Evolutionary conservation across 1,140 invertebrate species (phyloP).

Genomic region (Tenebrio molitor): DNA sequence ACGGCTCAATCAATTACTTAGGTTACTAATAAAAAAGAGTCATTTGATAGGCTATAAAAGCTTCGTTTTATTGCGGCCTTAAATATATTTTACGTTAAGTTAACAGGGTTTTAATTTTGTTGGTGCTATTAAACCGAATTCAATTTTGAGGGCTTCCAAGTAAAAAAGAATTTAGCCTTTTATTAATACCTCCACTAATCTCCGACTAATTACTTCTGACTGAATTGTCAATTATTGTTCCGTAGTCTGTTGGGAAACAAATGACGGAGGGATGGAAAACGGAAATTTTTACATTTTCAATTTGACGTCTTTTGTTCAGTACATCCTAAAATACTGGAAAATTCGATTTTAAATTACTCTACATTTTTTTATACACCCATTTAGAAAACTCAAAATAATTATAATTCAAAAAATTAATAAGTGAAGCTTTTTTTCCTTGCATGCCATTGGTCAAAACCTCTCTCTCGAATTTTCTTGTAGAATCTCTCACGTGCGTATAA

Average conservation of each 20-base stretch:
- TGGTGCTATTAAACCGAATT: conserved; percentile 25
- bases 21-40: conserved; percentile 29
- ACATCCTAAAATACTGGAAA: no score
- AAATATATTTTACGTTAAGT: conserved; percentile 21
- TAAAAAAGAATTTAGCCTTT: conserved; percentile 21
- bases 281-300: not conserved
- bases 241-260: not conserved
- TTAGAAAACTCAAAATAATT: no score
- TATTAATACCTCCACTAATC: conserved; percentile 31
- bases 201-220: conserved; percentile 15
- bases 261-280: not conserved
- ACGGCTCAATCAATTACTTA: conserved; percentile 35
- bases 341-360: no score
- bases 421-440: no score
- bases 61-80: conserved; percentile 29
- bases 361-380: no score
- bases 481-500: no score
- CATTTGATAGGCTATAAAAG: conserved; percentile 31
- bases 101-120: conserved; percentile 38
- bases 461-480: no score
- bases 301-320: no score
- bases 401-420: no score
- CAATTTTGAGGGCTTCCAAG: conserved; percentile 18
- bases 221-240: conserved; percentile 1
- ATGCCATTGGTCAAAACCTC: no score